Base-by-base conservation (phyloP, 2,888 invertebrate species). In the Osmoderma eremita region DNA sequence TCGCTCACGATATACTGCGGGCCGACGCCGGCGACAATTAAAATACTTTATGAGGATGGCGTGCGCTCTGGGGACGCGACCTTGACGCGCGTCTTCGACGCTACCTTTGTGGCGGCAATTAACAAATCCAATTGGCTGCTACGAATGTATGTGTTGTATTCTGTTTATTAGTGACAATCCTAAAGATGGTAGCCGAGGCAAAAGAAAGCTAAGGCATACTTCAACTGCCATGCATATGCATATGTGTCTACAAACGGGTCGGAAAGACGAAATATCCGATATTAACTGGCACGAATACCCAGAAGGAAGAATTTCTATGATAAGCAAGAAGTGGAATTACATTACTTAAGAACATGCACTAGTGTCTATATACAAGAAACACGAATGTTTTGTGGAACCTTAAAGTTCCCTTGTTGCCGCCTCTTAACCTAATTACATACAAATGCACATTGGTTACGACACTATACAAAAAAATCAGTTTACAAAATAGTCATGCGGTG, bases 21-120 rank as follows among this genome's bases (percentile, higher is more conserved):
- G 30, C 30, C 45, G 58, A 45, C 58, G 58, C 45, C 30, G 54
- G 56, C 65, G 75, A 76, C 76, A 78, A 78, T 78, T 78, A 77
- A 75, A 76, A 76, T 76, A 77, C 72, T 78, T 78, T 78, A 78
- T 75, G 77, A 75, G 67, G 73, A 71, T 78, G 70, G 78, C 78
- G 78, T 78, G 78, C 49, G 36, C 24, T 45, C 58, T 42, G 30
- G 48, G 48, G 58, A 56, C 65, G 56, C 56, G 65, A 58, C 65
- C 65, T 65, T 65, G 65, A 65, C 58, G 65, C 56, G 39, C 48
- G 22, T 22, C 17, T 61, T 63, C 38, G 17, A 51, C 50, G 17
- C 63, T 51, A 15, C 48, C 30, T 48, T 45, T 41, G 30, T 45
- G 17, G 13, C 30, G 24, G 45, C 58, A 61, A 61, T 61, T 61